These are phyloP conservation scores for Deroplatys truncata DNA, from an alignment of 2,888 invertebrate species.

Conservation along the genomic window DNA sequence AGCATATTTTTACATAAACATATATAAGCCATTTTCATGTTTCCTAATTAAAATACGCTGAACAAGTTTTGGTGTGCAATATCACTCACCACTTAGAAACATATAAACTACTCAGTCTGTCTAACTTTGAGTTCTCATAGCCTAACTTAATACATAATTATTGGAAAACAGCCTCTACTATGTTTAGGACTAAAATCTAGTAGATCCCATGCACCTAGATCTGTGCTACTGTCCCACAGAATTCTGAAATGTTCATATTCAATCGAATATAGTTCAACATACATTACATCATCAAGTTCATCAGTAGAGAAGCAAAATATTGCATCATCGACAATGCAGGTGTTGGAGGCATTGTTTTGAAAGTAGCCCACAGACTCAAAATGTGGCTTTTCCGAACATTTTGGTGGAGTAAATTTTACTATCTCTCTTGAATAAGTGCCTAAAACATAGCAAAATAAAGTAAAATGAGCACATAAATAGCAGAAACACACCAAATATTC, in stretches of 20 bases:
- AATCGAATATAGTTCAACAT: constrained; percentile 23
- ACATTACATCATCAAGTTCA: neutral
- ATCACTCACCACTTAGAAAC: no score
- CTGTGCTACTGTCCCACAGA: constrained; percentile 14
- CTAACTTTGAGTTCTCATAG: no score
- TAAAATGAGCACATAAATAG: neutral
- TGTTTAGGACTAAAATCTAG: constrained; percentile 17
- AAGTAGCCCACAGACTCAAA: constrained; percentile 20
- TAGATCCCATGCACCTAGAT: neutral
- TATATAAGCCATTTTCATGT: no score
- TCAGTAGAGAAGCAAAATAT: constrained; percentile 26
- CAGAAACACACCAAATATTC: neutral
- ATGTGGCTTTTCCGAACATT: neutral
- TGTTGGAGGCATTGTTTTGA: constrained; percentile 1
- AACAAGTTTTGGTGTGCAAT: no score
- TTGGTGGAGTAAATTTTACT: constrained; percentile 13
- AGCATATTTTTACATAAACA: no score
- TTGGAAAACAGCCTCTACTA: constrained; percentile 24
- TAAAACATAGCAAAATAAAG: neutral
- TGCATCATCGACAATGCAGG: constrained; percentile 19
- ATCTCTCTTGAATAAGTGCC: constrained; percentile 22
- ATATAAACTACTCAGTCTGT: no score
- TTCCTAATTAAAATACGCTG: no score
- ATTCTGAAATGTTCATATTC: constrained; percentile 8
- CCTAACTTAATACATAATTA: constrained; percentile 8